A percentile compares a stretch with the other conserved stretches of the same genome.
Conservation (phyloP, 2,113 vertebrate species). For the Numida meleagris region DNA sequence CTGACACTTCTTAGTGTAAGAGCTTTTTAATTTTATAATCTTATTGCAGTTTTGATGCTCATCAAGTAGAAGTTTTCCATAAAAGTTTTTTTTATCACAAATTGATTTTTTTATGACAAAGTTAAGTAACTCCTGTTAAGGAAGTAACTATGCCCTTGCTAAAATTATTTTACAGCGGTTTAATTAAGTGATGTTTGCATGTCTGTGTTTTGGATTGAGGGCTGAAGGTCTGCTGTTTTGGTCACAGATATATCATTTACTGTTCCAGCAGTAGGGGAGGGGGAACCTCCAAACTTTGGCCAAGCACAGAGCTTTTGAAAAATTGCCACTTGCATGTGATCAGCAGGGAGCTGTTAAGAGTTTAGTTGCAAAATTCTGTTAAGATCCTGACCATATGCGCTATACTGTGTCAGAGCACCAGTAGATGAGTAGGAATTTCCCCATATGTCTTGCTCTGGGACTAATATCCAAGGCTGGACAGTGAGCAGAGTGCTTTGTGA, state of each 20-base stretch:
- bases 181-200: conserved; percentile 21
- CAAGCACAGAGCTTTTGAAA: conserved; percentile 40
- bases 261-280: background rate
- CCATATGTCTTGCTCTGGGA: background rate
- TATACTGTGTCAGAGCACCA: background rate
- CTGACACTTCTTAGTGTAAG: background rate
- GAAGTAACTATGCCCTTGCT: background rate
- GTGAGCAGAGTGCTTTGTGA: background rate
- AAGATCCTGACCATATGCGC: conserved; percentile 57
- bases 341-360: conserved; percentile 50
- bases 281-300: background rate
- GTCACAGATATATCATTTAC: conserved; percentile 33
- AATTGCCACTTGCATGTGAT: conserved; percentile 51
- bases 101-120: background rate
- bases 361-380: conserved; percentile 53
- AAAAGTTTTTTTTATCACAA: background rate
- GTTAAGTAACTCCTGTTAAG: background rate
- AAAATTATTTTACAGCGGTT: conserved; percentile 18
- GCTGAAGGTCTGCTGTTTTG: conserved; percentile 31
- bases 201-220: background rate
- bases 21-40: background rate
- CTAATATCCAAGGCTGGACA: background rate
- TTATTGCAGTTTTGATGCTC: background rate
- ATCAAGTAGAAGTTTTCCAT: background rate
- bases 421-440: conserved; percentile 26